These are phyloP conservation scores for Pandemis cinnamomeana DNA, from an alignment of 2,888 invertebrate species.

Conservation along the genomic window DNA sequence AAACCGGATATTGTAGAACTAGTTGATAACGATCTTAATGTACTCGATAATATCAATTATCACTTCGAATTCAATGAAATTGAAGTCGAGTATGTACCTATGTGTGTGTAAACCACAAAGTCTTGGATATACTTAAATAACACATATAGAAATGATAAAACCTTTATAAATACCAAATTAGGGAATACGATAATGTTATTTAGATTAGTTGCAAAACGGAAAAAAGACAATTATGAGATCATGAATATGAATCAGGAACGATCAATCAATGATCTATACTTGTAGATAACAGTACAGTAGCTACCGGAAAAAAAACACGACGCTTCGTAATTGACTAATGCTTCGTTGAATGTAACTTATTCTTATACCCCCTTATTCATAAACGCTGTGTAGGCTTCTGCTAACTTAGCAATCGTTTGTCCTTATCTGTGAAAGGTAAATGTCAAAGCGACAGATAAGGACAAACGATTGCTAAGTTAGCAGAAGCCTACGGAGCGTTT, in stretches of 20 bases:
- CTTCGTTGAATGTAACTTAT: background rate
- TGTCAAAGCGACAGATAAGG: too few relatives aligned
- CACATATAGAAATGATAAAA: background rate
- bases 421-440: too few relatives aligned
- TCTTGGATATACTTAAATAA: background rate
- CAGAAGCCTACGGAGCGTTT: too few relatives aligned
- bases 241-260: background rate
- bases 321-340: background rate
- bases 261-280: background rate
- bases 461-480: too few relatives aligned
- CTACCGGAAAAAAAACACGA: background rate
- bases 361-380: too few relatives aligned
- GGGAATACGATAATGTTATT: background rate
- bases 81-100: background rate
- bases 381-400: too few relatives aligned
- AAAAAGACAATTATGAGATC: background rate
- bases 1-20: conserved; percentile 28
- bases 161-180: background rate
- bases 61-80: conserved; percentile 22
- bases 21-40: conserved; percentile 32
- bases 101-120: background rate
- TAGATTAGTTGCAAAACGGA: background rate
- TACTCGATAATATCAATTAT: conserved; percentile 26
- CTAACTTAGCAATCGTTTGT: too few relatives aligned
- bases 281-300: background rate